Evolutionary conservation across 1,140 invertebrate species (phyloP).

Genomic region (Pseudoatta argentina): DNA sequence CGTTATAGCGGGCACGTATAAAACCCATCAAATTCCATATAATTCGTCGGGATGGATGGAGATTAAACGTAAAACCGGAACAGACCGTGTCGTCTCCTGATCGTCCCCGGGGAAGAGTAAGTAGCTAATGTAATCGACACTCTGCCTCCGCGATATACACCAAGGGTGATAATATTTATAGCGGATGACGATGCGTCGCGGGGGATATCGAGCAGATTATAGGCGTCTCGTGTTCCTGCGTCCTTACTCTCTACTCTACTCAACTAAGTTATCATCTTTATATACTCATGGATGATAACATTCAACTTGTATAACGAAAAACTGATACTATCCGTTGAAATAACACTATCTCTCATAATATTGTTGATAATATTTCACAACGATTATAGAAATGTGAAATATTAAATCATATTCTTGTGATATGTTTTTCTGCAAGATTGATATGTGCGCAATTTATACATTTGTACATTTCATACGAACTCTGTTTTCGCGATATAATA

Average conservation of each 20-base stretch:
- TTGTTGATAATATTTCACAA: background rate
- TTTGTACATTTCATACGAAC: background rate
- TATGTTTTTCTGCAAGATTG: background rate
- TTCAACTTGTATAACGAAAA: constrained; percentile 26
- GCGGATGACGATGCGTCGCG: constrained; percentile 37
- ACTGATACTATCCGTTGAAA: constrained; percentile 5
- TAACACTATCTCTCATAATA: constrained; percentile 7
- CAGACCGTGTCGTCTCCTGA: constrained; percentile 39
- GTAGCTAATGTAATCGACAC: constrained; percentile 50
- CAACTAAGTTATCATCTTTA: constrained; percentile 50
- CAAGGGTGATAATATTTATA: constrained; percentile 56
- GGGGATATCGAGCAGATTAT: constrained; percentile 53
- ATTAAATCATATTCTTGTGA: constrained; percentile 1
- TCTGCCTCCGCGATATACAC: constrained; percentile 29
- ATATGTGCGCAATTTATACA: background rate
- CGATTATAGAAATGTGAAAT: background rate
- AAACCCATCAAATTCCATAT: constrained; percentile 25
- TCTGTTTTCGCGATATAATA: background rate
- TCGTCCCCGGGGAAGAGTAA: constrained; percentile 40
- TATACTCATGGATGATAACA: constrained; percentile 27
- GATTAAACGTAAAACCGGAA: constrained; percentile 45
- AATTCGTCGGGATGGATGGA: constrained; percentile 16
- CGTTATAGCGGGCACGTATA: background rate
- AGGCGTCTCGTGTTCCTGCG: constrained; percentile 42
- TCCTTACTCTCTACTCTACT: background rate